phyloP scores from a whole-genome alignment of 2,797 vertebrate species.

The Pyrocephalus nanus region DNA sequence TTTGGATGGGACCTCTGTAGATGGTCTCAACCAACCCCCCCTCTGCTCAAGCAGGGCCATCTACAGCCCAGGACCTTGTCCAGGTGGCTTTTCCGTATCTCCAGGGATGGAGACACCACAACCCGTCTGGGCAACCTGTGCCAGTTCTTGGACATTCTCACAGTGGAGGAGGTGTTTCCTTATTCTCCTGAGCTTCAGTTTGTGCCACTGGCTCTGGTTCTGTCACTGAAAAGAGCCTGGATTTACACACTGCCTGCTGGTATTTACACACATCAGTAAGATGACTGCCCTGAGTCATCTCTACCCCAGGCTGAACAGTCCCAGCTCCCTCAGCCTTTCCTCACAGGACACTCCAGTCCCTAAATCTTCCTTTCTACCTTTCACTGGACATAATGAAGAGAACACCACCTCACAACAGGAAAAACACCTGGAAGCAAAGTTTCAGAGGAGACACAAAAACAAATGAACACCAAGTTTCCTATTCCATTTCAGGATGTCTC shows the following conservation, averaged over 20 bases:
- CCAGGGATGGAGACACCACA: not conserved
- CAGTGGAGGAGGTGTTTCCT: not conserved
- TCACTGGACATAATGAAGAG: not conserved
- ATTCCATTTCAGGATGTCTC: not conserved
- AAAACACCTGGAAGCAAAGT: not conserved
- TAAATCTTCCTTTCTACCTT: not conserved
- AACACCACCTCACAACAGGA: not conserved
- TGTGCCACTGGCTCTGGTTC: not conserved
- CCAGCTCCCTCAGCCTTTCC: not conserved
- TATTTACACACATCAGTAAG: not conserved
- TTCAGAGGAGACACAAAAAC: not conserved
- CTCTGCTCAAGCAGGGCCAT: not conserved
- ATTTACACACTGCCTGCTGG: not conserved
- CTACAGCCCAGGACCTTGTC: not conserved
- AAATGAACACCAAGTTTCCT: not conserved
- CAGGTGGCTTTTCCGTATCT: not conserved
- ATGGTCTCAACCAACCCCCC: rapidly evolving
- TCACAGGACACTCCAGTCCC: not conserved
- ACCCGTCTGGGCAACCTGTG: not conserved
- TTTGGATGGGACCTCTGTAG: too few species aligned
- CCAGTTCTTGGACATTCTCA: not conserved
- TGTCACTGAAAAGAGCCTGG: not conserved
- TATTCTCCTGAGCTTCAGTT: not conserved
- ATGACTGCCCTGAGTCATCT: not conserved
- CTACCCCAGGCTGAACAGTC: not conserved